A percentile compares a stretch with the other conserved stretches of the same genome.
Evolutionary conservation across 2,888 invertebrate genomes (phyloP).

Genomic region (Arrhopalites spinosus): DNA sequence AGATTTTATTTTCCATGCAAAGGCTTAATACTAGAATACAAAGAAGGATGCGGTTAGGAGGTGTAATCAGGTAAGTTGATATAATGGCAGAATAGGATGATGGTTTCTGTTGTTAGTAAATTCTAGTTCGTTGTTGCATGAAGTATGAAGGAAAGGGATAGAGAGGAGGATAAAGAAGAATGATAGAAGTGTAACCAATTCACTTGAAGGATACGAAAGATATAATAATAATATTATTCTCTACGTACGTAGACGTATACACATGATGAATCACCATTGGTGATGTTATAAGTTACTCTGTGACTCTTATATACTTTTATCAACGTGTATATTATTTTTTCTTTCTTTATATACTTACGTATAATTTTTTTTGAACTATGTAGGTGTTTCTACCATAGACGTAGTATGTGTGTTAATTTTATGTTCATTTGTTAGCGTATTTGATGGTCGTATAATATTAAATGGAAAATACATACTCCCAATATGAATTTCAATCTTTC

Average conservation of each 20-base stretch:
- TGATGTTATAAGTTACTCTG: no score
- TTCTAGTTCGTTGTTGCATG: slow-evolving; percentile 26
- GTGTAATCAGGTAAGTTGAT: slow-evolving; percentile 22
- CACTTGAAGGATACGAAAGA: slow-evolving; percentile 25
- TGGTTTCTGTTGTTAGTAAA: not conserved
- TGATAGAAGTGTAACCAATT: slow-evolving; percentile 32
- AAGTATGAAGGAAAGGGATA: slow-evolving; percentile 16
- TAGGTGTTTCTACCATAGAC: no score
- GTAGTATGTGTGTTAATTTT: no score
- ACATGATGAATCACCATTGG: no score
- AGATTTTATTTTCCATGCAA: slow-evolving; percentile 2
- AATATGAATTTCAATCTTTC: not conserved
- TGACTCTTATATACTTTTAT: no score
- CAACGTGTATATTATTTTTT: no score
- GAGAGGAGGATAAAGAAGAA: not conserved
- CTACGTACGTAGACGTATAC: no score
- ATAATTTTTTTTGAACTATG: no score
- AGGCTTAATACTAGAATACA: not conserved
- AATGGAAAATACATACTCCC: no score
- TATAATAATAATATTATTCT: not conserved
- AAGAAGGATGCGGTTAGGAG: slow-evolving; percentile 24
- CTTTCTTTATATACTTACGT: no score
- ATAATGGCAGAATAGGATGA: slow-evolving; percentile 18
- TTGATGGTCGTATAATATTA: slow-evolving; percentile 14
- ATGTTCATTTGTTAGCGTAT: not conserved